Evolutionary conservation across 2,888 invertebrate species (phyloP).

Genomic region (Epinotia brunnichana): DNA sequence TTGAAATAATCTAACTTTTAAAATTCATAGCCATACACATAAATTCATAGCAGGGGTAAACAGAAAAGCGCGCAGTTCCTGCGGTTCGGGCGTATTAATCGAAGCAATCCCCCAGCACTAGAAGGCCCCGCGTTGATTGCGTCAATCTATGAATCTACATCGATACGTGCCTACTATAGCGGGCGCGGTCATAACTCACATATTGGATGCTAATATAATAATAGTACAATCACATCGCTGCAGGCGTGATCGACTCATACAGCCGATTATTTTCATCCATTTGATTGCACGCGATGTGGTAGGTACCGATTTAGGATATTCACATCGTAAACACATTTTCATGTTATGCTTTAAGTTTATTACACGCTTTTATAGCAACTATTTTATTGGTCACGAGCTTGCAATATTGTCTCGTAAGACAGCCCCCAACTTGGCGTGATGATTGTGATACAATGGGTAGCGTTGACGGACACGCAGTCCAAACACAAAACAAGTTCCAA

Average conservation of each 20-base stretch:
- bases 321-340: background rate
- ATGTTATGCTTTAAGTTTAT: background rate
- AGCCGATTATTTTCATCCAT: constrained; percentile 58
- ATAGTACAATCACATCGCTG: constrained; percentile 51
- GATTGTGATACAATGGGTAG: background rate
- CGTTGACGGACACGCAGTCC: background rate
- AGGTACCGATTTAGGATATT: constrained; percentile 19
- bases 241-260: constrained; percentile 51
- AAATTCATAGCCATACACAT: background rate
- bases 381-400: no score
- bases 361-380: background rate
- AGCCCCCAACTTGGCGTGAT: background rate
- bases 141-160: constrained; percentile 51
- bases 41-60: background rate
- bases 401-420: no score
- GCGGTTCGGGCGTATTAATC: constrained; percentile 55
- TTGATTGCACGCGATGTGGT: constrained; percentile 54
- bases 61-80: constrained; percentile 47
- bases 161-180: constrained; percentile 44
- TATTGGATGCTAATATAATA: constrained; percentile 55
- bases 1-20: background rate
- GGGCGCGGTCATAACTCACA: constrained; percentile 49
- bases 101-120: constrained; percentile 58
- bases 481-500: no score
- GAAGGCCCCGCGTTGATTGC: constrained; percentile 58